A percentile compares a stretch with the other conserved stretches of the same genome.
These are phyloP conservation scores for Lydus trimaculatus DNA, from an alignment of 2,888 invertebrate genomes.

Conservation along the genomic window DNA sequence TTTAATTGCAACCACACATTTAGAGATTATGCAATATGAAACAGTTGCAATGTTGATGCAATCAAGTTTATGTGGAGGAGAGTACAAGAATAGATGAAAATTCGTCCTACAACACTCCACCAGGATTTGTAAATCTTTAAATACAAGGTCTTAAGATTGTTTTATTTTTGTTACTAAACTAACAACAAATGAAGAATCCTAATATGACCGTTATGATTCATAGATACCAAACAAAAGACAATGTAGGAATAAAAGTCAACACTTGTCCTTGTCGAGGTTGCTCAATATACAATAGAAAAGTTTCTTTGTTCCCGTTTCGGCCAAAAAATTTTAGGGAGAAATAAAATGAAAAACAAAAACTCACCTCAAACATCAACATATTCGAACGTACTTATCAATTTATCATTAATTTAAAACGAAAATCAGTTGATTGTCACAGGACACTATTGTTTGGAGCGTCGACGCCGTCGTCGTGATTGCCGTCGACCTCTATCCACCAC, in stretches of 20 bases:
- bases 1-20: neutral
- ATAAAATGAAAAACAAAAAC: conserved; percentile 26
- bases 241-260: conserved; percentile 4
- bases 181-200: neutral
- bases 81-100: conserved; percentile 15
- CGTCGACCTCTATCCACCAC: conserved; percentile 18
- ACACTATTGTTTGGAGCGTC: conserved; percentile 18
- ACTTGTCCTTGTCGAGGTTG: conserved; percentile 3
- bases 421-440: conserved; percentile 29
- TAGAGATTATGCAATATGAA: neutral
- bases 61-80: neutral
- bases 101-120: conserved; percentile 1
- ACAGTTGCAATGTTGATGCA: neutral
- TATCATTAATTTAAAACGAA: conserved; percentile 11
- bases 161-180: neutral
- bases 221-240: neutral
- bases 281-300: neutral
- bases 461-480: conserved; percentile 10
- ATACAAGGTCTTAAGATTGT: neutral
- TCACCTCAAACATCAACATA: conserved; percentile 47
- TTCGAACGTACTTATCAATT: conserved; percentile 13
- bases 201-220: conserved; percentile 1
- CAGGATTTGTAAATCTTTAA: neutral
- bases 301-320: neutral
- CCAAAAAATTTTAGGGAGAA: neutral